Percentiles rank a stretch among this genome's conserved stretches.
Evolutionary conservation across 2,888 invertebrate species (phyloP).

Genomic region (Rhingia campestris): DNA sequence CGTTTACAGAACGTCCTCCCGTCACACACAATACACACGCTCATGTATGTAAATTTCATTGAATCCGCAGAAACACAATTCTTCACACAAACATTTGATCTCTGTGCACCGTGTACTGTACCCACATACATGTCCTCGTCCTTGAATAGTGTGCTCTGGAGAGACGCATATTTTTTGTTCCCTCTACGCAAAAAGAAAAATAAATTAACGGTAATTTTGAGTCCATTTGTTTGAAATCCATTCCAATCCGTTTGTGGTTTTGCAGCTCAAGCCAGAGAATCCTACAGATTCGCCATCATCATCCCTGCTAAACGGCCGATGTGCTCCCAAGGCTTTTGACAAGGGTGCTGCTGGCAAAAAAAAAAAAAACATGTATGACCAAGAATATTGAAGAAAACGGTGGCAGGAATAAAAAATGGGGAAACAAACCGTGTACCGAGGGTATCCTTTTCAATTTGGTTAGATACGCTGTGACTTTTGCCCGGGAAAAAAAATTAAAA

Average conservation of each 20-base stretch:
- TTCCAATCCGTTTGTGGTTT: conserved; percentile 62
- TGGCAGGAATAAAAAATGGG: conserved; percentile 16
- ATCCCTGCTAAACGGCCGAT: not conserved
- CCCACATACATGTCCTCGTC: not conserved
- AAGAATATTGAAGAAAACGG: conserved; percentile 34
- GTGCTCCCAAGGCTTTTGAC: conserved; percentile 32
- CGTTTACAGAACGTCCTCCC: conserved; percentile 64
- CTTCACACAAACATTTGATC: conserved; percentile 17
- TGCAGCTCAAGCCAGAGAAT: conserved; percentile 32
- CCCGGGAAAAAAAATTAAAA: conserved; percentile 14
- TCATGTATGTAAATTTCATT: conserved; percentile 55
- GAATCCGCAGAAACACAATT: not conserved
- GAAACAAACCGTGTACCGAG: conserved; percentile 23
- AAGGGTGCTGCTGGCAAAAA: conserved; percentile 39
- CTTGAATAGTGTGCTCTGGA: not conserved
- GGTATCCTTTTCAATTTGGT: conserved; percentile 52
- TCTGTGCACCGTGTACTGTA: conserved; percentile 3
- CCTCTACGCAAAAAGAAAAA: conserved; percentile 6
- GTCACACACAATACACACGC: conserved; percentile 36
- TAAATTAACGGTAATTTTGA: conserved; percentile 57
- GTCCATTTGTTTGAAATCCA: conserved; percentile 68
- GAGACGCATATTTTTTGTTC: not conserved
- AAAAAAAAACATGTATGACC: conserved; percentile 15
- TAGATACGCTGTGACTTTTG: conserved; percentile 32
- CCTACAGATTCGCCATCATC: conserved; percentile 45